A percentile compares a stretch with the other conserved stretches of the same genome.
Conservation (phyloP, 2,797 vertebrate genomes). For the Danio albolineatus region DNA sequence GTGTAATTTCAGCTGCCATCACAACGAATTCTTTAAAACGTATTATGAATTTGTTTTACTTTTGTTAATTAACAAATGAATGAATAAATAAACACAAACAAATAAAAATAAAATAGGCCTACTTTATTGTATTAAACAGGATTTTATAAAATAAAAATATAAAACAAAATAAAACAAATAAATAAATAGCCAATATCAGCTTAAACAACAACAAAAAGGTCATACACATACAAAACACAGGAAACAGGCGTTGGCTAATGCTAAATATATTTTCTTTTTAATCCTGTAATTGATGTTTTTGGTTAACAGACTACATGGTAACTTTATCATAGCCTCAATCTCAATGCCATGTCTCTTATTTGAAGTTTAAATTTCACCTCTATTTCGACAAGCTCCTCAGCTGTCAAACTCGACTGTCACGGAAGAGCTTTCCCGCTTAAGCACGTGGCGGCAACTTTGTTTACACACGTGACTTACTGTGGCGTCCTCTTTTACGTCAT, state of each 20-base stretch:
- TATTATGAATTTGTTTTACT: too few species aligned
- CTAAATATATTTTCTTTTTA: background rate
- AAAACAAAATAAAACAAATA: too few species aligned
- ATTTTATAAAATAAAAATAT: too few species aligned
- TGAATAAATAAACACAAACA: too few species aligned
- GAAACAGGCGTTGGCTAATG: background rate
- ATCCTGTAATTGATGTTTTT: background rate
- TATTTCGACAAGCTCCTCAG: background rate
- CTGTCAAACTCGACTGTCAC: slow-evolving; percentile 56
- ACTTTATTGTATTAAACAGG: too few species aligned
- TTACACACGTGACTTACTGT: slow-evolving; percentile 59
- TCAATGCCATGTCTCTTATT: background rate
- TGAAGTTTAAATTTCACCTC: background rate
- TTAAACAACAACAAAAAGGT: background rate
- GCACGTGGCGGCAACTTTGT: slow-evolving; percentile 61
- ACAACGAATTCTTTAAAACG: background rate
- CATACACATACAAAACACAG: background rate
- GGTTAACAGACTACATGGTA: background rate
- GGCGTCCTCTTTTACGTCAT: slow-evolving; percentile 37
- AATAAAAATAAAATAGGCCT: too few species aligned
- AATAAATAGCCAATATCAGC: background rate
- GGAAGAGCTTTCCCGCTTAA: slow-evolving; percentile 10
- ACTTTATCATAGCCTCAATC: background rate
- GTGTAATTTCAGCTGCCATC: background rate
- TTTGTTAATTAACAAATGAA: too few species aligned